These are phyloP conservation scores for Eudemis profundana DNA, from an alignment of 2,888 invertebrate genomes.

Conservation along the genomic window DNA sequence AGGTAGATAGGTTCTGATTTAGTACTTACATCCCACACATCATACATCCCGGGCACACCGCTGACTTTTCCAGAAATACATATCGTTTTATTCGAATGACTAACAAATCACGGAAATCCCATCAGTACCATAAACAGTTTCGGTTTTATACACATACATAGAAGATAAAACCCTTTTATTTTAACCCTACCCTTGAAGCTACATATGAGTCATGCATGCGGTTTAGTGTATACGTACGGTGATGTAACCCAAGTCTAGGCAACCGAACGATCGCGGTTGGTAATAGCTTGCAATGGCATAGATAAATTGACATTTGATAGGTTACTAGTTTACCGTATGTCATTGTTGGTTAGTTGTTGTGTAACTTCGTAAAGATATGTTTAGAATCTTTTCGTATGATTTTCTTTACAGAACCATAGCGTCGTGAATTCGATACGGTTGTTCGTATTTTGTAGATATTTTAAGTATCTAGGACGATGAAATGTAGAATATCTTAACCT, in stretches of 20 bases:
- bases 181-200: constrained; percentile 11
- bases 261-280: constrained; percentile 25
- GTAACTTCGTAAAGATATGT: constrained; percentile 15
- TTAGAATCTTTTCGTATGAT: neutral
- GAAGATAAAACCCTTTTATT: neutral
- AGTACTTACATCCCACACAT: too few species aligned
- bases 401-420: neutral
- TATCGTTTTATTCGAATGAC: too few species aligned
- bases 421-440: neutral
- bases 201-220: constrained; percentile 5
- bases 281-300: constrained; percentile 23
- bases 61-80: too few species aligned
- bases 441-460: too few species aligned
- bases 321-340: constrained; percentile 4
- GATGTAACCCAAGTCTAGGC: constrained; percentile 29
- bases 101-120: too few species aligned
- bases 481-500: too few species aligned
- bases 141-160: neutral
- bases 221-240: constrained; percentile 1
- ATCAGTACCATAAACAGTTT: neutral
- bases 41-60: too few species aligned
- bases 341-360: constrained; percentile 2
- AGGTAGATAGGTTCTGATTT: too few species aligned
- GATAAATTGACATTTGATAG: constrained; percentile 25
- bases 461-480: too few species aligned